Evolutionary conservation across 1,140 invertebrate species (phyloP).

Genomic region (Apolygus lucorum): DNA sequence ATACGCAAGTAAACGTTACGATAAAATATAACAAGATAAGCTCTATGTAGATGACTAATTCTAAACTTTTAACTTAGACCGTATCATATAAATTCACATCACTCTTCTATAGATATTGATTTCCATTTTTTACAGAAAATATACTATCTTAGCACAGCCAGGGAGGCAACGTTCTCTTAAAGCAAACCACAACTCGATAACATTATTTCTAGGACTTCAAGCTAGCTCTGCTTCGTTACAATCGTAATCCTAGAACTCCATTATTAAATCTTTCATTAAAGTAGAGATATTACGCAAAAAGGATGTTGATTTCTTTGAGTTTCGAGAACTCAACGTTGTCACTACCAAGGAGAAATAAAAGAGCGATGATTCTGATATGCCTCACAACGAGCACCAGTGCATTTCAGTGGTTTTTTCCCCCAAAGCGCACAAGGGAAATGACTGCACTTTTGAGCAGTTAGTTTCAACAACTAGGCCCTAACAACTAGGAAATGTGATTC

Average conservation of each 20-base stretch:
- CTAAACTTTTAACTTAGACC: constrained; percentile 23
- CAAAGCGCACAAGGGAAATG: too few species aligned
- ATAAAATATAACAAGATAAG: constrained; percentile 28
- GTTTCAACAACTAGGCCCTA: constrained; percentile 6
- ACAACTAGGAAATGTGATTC: not conserved
- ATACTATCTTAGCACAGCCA: constrained; percentile 29
- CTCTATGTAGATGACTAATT: constrained; percentile 22
- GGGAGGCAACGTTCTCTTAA: constrained; percentile 14
- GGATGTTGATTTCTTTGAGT: too few species aligned
- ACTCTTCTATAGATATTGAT: not conserved
- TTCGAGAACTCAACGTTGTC: too few species aligned
- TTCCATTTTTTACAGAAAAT: constrained; percentile 25
- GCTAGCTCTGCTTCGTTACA: constrained; percentile 20
- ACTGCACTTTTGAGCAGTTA: not conserved
- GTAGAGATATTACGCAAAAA: too few species aligned
- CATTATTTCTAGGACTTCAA: not conserved
- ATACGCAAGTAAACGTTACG: constrained; percentile 20
- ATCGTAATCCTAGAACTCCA: not conserved
- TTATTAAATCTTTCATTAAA: too few species aligned
- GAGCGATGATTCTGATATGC: too few species aligned
- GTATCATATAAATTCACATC: not conserved
- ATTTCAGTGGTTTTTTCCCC: too few species aligned
- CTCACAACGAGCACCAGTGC: too few species aligned
- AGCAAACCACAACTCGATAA: not conserved
- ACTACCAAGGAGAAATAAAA: too few species aligned